Percentiles rank a stretch among this genome's conserved stretches.
Conservation (phyloP, 2,797 vertebrate genomes). For the Threskiornis aethiopicus region DNA sequence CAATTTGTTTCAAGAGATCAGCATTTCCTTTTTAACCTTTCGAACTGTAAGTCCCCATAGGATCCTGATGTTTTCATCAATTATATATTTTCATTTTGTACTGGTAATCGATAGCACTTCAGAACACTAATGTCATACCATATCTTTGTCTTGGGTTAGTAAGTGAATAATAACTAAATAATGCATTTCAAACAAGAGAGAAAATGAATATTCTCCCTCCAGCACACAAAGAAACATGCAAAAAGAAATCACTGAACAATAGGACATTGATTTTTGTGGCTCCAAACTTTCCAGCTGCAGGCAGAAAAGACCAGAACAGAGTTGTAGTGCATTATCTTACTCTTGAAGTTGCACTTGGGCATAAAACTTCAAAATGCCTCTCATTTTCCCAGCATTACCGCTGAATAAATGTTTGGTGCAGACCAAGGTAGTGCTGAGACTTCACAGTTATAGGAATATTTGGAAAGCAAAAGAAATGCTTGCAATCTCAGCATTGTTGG, state of each 20-base stretch:
- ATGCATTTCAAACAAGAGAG: slow-evolving; percentile 47
- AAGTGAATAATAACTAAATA: slow-evolving; percentile 66
- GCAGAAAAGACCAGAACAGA: slow-evolving; percentile 5
- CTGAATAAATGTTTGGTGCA: not conserved
- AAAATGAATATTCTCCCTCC: slow-evolving; percentile 41
- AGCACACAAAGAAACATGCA: slow-evolving; percentile 33
- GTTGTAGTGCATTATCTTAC: not conserved
- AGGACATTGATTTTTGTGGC: slow-evolving; percentile 62
- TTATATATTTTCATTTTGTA: slow-evolving; percentile 70
- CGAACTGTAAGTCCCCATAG: slow-evolving; percentile 25
- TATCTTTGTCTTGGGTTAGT: slow-evolving; percentile 40
- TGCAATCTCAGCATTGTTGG: not conserved
- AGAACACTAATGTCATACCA: slow-evolving; percentile 50
- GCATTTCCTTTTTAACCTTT: slow-evolving; percentile 49
- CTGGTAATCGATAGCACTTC: slow-evolving; percentile 60
- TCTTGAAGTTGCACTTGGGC: not conserved
- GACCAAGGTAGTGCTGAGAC: not conserved
- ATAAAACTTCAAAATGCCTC: not conserved
- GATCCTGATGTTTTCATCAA: slow-evolving; percentile 61
- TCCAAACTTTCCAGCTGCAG: slow-evolving; percentile 36
- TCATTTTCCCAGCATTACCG: not conserved
- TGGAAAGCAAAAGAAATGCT: not conserved
- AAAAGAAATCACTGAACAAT: slow-evolving; percentile 52
- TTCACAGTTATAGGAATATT: not conserved
- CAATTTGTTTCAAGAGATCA: slow-evolving; percentile 54